Conservation (phyloP, 2,113 vertebrate species). For the Neolamprologus sp. region DNA sequence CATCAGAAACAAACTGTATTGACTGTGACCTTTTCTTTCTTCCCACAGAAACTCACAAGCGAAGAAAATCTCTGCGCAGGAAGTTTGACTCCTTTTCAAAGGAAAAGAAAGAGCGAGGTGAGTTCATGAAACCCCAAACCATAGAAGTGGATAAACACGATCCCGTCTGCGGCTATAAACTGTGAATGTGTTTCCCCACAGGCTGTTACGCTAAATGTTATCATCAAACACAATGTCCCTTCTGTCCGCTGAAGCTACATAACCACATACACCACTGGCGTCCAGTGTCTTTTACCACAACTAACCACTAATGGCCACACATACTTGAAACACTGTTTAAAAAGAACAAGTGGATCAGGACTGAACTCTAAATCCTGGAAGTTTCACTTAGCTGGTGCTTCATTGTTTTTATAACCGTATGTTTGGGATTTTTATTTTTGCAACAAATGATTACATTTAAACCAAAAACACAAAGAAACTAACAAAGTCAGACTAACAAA, state of each 20-base stretch:
- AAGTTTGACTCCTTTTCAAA: constrained; percentile 83
- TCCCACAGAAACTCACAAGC: constrained; percentile 67
- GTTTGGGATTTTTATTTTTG: background rate
- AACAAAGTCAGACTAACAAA: background rate
- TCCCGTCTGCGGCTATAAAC: background rate
- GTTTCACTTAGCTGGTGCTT: background rate
- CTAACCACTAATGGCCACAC: background rate
- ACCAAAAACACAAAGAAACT: background rate
- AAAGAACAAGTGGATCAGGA: background rate
- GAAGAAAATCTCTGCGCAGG: constrained; percentile 75
- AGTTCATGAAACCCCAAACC: background rate
- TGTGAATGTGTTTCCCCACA: background rate
- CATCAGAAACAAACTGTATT: background rate
- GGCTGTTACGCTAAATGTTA: background rate
- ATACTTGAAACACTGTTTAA: background rate
- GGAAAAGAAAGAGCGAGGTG: constrained; percentile 80
- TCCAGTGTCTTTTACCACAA: background rate
- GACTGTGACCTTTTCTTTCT: background rate
- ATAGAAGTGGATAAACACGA: background rate
- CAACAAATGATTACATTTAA: background rate
- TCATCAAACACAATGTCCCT: background rate
- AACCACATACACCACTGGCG: background rate
- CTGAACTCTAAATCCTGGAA: background rate
- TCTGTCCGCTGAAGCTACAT: background rate
- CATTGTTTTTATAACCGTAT: background rate